Evolutionary conservation across 2,888 invertebrate species (phyloP).

Genomic region (Macrophya alboannulata): DNA sequence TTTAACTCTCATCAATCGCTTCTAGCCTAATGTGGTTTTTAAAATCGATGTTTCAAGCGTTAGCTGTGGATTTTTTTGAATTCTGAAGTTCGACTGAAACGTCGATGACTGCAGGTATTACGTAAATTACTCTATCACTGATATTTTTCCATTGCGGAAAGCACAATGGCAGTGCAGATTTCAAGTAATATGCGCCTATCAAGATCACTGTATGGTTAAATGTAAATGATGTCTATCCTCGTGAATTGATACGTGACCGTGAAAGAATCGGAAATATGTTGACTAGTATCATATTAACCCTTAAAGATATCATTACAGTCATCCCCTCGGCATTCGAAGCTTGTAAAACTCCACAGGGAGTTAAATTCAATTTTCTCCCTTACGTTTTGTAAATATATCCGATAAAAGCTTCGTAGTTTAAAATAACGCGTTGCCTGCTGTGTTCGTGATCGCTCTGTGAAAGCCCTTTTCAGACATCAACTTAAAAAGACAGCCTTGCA

Average conservation of each 20-base stretch:
- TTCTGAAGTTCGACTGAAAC: background rate
- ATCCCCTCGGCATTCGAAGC: conserved; percentile 7
- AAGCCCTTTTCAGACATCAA: conserved; percentile 36
- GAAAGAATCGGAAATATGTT: conserved; percentile 16
- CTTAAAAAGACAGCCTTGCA: conserved; percentile 24
- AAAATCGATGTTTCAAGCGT: too few relatives aligned
- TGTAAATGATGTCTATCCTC: background rate
- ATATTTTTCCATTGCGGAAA: background rate
- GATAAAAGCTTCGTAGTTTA: conserved; percentile 52
- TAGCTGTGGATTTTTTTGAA: background rate
- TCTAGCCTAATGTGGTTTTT: background rate
- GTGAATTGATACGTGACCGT: background rate
- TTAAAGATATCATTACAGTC: conserved; percentile 42
- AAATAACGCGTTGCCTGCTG: conserved; percentile 41
- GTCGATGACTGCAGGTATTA: background rate
- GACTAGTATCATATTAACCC: conserved; percentile 28
- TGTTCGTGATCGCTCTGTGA: conserved; percentile 35
- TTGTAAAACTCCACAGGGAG: conserved; percentile 10
- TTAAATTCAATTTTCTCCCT: conserved; percentile 48
- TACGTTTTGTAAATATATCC: conserved; percentile 51
- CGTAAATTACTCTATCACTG: background rate
- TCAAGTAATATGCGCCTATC: background rate
- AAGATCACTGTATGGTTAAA: background rate
- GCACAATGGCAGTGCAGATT: background rate
- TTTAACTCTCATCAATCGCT: background rate